Evolutionary conservation across 2,888 invertebrate species (phyloP).

Genomic region (Neoitamus cyanurus): DNA sequence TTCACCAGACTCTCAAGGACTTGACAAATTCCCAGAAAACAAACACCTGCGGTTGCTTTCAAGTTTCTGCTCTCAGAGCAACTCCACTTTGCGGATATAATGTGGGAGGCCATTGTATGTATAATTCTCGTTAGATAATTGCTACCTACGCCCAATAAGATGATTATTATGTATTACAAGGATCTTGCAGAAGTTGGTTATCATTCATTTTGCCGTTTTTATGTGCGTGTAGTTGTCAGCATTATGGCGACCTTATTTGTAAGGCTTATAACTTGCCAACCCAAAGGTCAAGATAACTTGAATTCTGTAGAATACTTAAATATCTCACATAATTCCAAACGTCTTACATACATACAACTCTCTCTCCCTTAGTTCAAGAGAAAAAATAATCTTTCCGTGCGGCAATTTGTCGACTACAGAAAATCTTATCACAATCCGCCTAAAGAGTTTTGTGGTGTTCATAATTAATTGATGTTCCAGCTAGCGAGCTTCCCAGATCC

Average conservation of each 20-base stretch:
- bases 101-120: background rate
- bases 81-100: background rate
- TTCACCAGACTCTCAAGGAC: background rate
- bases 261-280: background rate
- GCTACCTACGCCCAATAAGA: background rate
- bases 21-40: background rate
- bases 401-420: background rate
- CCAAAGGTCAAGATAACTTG: background rate
- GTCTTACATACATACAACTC: background rate
- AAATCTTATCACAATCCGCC: background rate
- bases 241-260: too few species aligned
- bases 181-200: background rate
- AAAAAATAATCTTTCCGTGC: background rate
- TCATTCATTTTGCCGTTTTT: background rate
- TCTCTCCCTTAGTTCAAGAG: background rate
- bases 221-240: too few species aligned
- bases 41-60: background rate
- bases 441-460: background rate
- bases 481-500: background rate
- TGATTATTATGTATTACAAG: background rate
- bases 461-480: background rate
- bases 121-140: background rate
- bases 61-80: background rate
- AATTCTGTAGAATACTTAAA: background rate
- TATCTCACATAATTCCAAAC: background rate